Evolutionary conservation across 2,888 invertebrate genomes (phyloP).

Genomic region (Drosophila parthenogenetica): DNA sequence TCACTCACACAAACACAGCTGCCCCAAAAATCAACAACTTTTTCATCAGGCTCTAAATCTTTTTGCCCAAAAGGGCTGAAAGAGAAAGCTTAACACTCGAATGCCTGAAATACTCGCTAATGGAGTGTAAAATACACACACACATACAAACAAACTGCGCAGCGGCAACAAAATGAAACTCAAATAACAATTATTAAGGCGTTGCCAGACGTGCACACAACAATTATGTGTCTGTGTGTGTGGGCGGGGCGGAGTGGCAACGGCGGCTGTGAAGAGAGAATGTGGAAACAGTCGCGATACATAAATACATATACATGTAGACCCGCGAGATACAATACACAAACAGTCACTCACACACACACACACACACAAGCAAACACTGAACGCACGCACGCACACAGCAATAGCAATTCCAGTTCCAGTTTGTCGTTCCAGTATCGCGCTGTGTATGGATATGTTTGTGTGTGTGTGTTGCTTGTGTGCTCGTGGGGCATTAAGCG

Average conservation of each 20-base stretch:
- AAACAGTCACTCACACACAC: slow-evolving; percentile 23
- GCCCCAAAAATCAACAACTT: slow-evolving; percentile 48
- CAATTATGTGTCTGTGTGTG: slow-evolving; percentile 69
- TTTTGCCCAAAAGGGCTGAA: slow-evolving; percentile 72
- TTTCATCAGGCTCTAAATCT: slow-evolving; percentile 38
- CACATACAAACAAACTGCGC: slow-evolving; percentile 32
- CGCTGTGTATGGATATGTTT: slow-evolving; percentile 34
- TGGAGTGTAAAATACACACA: slow-evolving; percentile 70
- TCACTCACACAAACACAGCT: background rate
- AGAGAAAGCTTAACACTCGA: slow-evolving; percentile 78
- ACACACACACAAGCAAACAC: background rate
- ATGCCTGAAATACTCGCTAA: slow-evolving; percentile 66
- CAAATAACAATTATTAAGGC: slow-evolving; percentile 84
- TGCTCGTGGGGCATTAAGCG: slow-evolving; percentile 63
- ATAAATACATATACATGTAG: slow-evolving; percentile 55
- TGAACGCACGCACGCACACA: slow-evolving; percentile 17
- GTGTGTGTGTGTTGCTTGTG: slow-evolving; percentile 51
- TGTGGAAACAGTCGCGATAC: slow-evolving; percentile 65
- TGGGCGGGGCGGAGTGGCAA: slow-evolving; percentile 65
- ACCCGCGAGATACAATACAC: slow-evolving; percentile 57
- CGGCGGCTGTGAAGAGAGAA: slow-evolving; percentile 15
- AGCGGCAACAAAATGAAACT: slow-evolving; percentile 74
- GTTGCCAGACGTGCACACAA: slow-evolving; percentile 82
- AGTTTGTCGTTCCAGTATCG: slow-evolving; percentile 75
- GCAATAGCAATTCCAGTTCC: slow-evolving; percentile 64